Evolutionary conservation across 2,888 invertebrate species (phyloP), one percentile per base, ranked within the genome.

Genomic region (Polietes domitor): DNA sequence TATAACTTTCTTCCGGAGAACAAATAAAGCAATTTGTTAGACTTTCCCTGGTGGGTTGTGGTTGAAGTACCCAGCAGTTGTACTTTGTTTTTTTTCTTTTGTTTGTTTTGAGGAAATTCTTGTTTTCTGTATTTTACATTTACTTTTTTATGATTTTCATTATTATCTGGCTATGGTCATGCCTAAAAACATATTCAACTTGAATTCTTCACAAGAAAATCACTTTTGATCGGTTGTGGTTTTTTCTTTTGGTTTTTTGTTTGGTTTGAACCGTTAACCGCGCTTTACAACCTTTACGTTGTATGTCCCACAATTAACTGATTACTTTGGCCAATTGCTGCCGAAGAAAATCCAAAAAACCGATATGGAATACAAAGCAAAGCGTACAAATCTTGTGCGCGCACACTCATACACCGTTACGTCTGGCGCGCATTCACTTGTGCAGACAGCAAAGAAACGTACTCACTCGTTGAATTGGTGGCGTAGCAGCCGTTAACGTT

Each of bases 251-350:
- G 10, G 41, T 73, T 32, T 21, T 65, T 65, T 37, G 21, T 5
- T 72, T 77, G 0, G 37, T 63, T 32, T 41, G 50, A 86, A 87
- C 86, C 88, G 89, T 78, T 83, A 85, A 86, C 86, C 87, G 82
- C 85, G 73, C 17, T 84, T 86, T 85, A 87, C 88, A 88, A 90
- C 90, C 89, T 86, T 80, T 83, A 86, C 88, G 89, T 86, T 86
- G 88, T 88, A 86, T 88, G 88, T 89, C 88, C 90, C 88, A 89
- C 88, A 86, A 88, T 88, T 88, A 88, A 91, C 90, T 90, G 89
- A 89, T 88, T 85, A 86, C 87, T 87, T 86, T 88, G 86, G 86
- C 86, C 85, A 87, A 89, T 87, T 89, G 89, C 86, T 87, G 88
- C 87, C 85, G 87, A 90, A 90, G 88, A 90, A 90, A 90, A 90